Base-by-base conservation (phyloP, 2,888 invertebrate genomes). In the Drosophila monieri region DNA sequence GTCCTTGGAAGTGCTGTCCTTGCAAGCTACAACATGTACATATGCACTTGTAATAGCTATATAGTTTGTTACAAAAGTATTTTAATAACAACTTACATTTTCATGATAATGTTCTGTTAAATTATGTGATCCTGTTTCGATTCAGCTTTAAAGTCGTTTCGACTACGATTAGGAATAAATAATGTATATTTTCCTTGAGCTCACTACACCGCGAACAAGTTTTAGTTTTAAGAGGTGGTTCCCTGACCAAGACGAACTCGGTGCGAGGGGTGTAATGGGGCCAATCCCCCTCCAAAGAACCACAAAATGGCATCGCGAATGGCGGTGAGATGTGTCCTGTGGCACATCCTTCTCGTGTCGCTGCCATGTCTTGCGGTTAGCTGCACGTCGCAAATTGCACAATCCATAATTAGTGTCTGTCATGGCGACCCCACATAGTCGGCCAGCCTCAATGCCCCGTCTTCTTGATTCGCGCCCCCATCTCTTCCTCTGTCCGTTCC, bases 401-500 rank as follows among this genome's bases (percentile, higher is more conserved):
- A 81, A 83, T 87, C 81, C 81, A 83, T 83, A 83, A 83, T 83
- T 83, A 83, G 81, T 83, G 81, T 85, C 88, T 83, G 81, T 81
- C 88, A 85, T 55, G 84, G 75, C 64, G 57, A 56, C 56, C 64
- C 55, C 65, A 30, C 35, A 35, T 23, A 39, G 32, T 41, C 32
- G 27, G 21, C 47, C 41, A 27, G 23, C 46, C 55, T 12, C 32
- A 12, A 18, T 15, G 35, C 4, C 46, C 48, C 39, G 27, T n/a
- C 18, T 12, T 52, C 37, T 32, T 10, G 32, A 23, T 46, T 9
- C 39, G 32, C 3, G 15, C 18, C 15, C 59, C 32, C 32, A 5
- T 18, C 15, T 5, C 6, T 15, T 52, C 14, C 46, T 30, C 32
- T 39, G 21, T 35, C 35, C 14, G 15, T n/a, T 9, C 12, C 35